Base-by-base conservation (phyloP, 2,113 vertebrate species). In the Megaceryle torquata region DNA sequence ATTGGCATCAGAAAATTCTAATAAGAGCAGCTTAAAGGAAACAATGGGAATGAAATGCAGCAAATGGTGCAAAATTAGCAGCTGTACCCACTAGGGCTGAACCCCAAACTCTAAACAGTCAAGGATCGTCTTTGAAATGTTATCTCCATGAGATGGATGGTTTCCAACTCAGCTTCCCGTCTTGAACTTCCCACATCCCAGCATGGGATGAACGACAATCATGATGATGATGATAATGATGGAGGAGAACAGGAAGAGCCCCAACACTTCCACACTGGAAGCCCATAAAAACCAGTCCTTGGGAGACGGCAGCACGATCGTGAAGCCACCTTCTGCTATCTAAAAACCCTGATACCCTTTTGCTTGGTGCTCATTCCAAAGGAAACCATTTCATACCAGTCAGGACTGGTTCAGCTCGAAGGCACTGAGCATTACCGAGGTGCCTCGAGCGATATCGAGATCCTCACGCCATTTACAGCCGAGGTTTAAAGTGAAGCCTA, bases 1-100 rank as follows among this genome's bases (percentile, higher is more conserved):
- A 94, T 95, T 97, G 93, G 90, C 93, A 94, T 29, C 86, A 95
- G 65, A 87, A 85, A 92, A 86, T 72, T n/a, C 39, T 2, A 78
- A 84, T 82, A 71, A 60, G 48, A 91, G 88, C 76, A 92, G 92
- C 86, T 95, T 41, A 39, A 75, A 83, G 89, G 80, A 33, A 54
- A 82, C 13, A 22, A 72, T 11, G 67, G 8, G 79, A 95, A 75
- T 13, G 85, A 19, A 59, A 88, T 39, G 24, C 85, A 88, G 85
- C 93, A 93, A 51, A 51, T 24, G 50, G 24, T 51, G 50, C 50
- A 25, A 51, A 51, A 25, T 25, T 22, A 87, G 84, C 41, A 29
- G 61, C 63, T 20, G 46, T 14, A 6, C 4, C n/a, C 35, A 2
- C 13, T 2, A 37, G 78, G 3, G 75, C 61, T 72, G 88, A 68